A percentile compares a stretch with the other conserved stretches of the same genome.
Conservation (phyloP, 2,888 invertebrate genomes). For the Campoplex nolae region DNA sequence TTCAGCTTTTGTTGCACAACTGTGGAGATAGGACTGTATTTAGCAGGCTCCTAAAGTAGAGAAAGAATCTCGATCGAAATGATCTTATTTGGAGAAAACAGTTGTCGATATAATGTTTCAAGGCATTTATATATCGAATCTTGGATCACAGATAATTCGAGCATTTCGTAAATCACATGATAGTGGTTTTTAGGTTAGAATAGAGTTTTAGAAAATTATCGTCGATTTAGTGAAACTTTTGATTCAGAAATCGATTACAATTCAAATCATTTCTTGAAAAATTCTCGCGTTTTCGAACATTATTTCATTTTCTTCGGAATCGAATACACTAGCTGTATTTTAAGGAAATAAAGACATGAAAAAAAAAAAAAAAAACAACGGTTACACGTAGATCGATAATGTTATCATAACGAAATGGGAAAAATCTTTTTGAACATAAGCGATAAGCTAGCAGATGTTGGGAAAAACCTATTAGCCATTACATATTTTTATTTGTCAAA, state of each 20-base stretch:
- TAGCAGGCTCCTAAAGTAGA: not conserved
- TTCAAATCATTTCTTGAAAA: not conserved
- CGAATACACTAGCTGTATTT: not conserved
- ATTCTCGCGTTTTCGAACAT: not conserved
- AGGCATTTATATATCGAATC: not conserved
- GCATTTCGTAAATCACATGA: slow-evolving; percentile 11
- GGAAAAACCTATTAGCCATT: not conserved
- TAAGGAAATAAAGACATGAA: not conserved
- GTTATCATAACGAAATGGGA: no score
- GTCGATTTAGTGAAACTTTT: not conserved
- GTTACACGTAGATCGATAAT: not conserved
- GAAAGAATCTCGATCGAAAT: not conserved
- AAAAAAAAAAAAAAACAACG: not conserved
- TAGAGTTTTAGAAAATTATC: not conserved
- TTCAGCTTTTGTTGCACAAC: slow-evolving; percentile 19
- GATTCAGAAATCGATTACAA: not conserved
- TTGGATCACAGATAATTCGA: not conserved
- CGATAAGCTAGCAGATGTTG: slow-evolving; percentile 8
- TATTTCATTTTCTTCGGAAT: not conserved
- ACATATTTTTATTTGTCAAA: not conserved
- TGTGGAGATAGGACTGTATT: not conserved
- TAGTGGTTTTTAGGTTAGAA: slow-evolving; percentile 15
- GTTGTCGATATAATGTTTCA: not conserved
- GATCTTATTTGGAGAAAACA: not conserved
- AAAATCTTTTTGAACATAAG: not conserved